A percentile compares a stretch with the other conserved stretches of the same genome.
These are phyloP conservation scores for Brachionus paranguensis DNA, from an alignment of 1,140 invertebrate genomes.

Conservation along the genomic window DNA sequence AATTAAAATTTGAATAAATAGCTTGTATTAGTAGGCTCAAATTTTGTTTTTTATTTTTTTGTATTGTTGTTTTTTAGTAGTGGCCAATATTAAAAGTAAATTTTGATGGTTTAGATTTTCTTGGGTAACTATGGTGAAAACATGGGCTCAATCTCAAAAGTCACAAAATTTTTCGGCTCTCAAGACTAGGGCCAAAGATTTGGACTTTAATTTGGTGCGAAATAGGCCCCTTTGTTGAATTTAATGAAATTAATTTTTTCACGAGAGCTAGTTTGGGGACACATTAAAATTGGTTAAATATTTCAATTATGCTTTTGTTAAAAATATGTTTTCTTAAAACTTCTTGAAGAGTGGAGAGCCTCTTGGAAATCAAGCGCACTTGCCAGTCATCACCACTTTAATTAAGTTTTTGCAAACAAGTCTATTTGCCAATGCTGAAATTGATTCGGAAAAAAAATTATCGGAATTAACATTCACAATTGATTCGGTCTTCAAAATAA, in stretches of 20 bases:
- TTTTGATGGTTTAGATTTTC: not conserved
- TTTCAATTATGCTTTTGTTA: not conserved
- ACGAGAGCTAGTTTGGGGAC: not conserved
- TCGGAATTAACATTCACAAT: not conserved
- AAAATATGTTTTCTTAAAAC: not conserved
- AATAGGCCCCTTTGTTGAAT: not conserved
- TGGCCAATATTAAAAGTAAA: not conserved
- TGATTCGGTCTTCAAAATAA: not conserved
- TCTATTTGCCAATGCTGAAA: not conserved
- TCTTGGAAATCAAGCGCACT: not conserved
- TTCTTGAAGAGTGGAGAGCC: not conserved
- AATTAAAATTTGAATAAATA: conserved; percentile 2
- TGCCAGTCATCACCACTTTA: not conserved
- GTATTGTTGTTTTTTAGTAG: not conserved
- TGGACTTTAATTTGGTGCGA: not conserved
- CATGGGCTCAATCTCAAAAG: not conserved
- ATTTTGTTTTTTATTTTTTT: not conserved
- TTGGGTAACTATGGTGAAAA: conserved; percentile 11
- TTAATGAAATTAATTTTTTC: not conserved
- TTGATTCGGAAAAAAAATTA: not conserved
- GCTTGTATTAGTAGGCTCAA: not conserved
- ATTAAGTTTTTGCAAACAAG: not conserved
- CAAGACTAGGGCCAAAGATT: not conserved
- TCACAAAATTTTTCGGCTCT: not conserved
- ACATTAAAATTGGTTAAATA: not conserved